Conservation (phyloP, 2,113 vertebrate genomes). For the Mustela nigripes region DNA sequence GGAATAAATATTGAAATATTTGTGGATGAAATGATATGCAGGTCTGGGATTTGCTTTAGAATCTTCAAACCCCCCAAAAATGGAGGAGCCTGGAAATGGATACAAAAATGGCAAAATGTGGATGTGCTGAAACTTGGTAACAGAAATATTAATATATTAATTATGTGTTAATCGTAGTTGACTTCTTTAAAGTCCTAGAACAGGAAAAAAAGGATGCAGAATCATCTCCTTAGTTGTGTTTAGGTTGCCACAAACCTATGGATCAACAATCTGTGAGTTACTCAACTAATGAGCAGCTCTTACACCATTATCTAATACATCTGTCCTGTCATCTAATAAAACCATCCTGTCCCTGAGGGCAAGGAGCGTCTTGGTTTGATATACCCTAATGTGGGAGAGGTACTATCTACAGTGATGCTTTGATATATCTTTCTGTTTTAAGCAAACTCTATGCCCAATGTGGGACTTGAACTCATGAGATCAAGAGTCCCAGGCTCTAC, state of each 20-base stretch:
- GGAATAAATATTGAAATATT: background rate
- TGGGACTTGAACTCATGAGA: background rate
- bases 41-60: constrained; percentile 15
- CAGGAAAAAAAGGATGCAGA: background rate
- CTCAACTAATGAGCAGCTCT: background rate
- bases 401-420: background rate
- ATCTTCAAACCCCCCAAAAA: background rate
- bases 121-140: background rate
- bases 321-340: background rate
- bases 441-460: background rate
- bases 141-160: background rate
- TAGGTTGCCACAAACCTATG: background rate
- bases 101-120: constrained; percentile 32
- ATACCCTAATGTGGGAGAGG: background rate
- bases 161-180: background rate
- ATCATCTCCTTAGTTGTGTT: background rate
- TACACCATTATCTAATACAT: background rate
- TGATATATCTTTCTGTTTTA: background rate
- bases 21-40: constrained; percentile 19
- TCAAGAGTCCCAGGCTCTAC: background rate
- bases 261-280: background rate
- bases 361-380: background rate
- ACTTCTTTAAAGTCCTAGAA: background rate
- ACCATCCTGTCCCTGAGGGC: background rate
- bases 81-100: background rate